A percentile compares a stretch with the other conserved stretches of the same genome.
Evolutionary conservation across 2,888 invertebrate genomes (phyloP).

Genomic region (Bombylius discolor): DNA sequence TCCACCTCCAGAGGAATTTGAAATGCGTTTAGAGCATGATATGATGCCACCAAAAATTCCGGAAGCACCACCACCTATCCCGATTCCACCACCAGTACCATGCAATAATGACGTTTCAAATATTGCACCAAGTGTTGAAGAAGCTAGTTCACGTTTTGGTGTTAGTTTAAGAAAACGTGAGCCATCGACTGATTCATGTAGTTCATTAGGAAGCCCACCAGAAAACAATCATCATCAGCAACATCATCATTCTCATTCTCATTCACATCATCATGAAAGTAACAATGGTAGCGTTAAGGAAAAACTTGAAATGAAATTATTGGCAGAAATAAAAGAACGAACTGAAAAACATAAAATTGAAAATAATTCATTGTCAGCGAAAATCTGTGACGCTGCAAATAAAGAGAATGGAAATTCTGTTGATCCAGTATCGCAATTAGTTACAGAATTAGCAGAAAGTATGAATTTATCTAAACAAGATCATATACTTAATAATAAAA

Average conservation of each 20-base stretch:
- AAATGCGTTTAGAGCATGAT: constrained; percentile 21
- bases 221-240: constrained; percentile 21
- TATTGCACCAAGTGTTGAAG: constrained; percentile 54
- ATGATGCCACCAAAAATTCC: constrained; percentile 18
- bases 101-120: constrained; percentile 43
- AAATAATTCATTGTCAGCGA: constrained; percentile 23
- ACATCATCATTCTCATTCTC: constrained; percentile 12
- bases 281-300: constrained; percentile 49
- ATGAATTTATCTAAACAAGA: constrained; percentile 48
- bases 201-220: constrained; percentile 40
- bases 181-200: constrained; percentile 45
- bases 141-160: constrained; percentile 57
- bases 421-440: constrained; percentile 68
- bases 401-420: constrained; percentile 36
- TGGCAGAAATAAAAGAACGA: constrained; percentile 72
- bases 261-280: constrained; percentile 25
- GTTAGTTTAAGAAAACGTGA: constrained; percentile 56
- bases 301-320: constrained; percentile 65
- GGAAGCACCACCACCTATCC: constrained; percentile 18
- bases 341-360: constrained; percentile 53
- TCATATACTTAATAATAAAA: constrained; percentile 11
- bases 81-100: constrained; percentile 24
- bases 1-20: constrained; percentile 59
- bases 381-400: constrained; percentile 17
- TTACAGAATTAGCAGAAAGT: constrained; percentile 74